A percentile compares a stretch with the other conserved stretches of the same genome.
phyloP scores from a whole-genome alignment of 2,113 vertebrate genomes.

The Scomber colias region DNA sequence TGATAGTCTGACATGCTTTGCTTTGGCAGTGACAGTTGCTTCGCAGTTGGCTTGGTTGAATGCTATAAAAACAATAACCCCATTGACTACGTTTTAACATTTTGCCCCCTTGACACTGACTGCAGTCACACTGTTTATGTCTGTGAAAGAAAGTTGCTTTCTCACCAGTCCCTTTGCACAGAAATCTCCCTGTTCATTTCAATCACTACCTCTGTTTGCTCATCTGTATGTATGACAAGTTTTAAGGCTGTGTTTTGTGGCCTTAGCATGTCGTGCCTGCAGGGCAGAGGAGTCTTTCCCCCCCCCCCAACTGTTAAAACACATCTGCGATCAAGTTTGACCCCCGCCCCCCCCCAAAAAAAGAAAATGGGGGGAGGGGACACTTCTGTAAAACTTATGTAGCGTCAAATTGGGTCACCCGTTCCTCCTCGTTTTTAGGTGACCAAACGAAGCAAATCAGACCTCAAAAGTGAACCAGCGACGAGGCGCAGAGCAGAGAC shows the following conservation, averaged over 20 bases:
- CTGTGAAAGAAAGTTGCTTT: slow-evolving; percentile 66
- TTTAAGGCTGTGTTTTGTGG: background rate
- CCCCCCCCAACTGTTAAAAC: slow-evolving; percentile 24
- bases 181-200: slow-evolving; percentile 38
- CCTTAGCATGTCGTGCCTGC: background rate
- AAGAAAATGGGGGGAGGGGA: background rate
- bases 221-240: background rate
- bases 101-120: slow-evolving; percentile 47
- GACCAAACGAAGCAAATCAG: background rate
- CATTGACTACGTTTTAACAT: slow-evolving; percentile 61
- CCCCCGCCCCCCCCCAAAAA: background rate
- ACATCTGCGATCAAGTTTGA: slow-evolving; percentile 13
- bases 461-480: background rate
- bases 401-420: background rate
- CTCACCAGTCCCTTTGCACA: slow-evolving; percentile 45
- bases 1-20: slow-evolving; percentile 60
- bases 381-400: background rate
- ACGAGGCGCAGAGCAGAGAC: background rate
- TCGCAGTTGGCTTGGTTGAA: slow-evolving; percentile 25
- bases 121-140: slow-evolving; percentile 52
- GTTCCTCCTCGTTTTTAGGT: background rate
- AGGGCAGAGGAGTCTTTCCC: background rate
- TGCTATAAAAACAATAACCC: slow-evolving; percentile 65
- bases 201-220: slow-evolving; percentile 23
- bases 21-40: slow-evolving; percentile 47